Percentiles rank a stretch among this genome's conserved stretches.
These are phyloP conservation scores for Marmota flaviventris DNA, from an alignment of 2,113 vertebrate species.

Conservation along the genomic window DNA sequence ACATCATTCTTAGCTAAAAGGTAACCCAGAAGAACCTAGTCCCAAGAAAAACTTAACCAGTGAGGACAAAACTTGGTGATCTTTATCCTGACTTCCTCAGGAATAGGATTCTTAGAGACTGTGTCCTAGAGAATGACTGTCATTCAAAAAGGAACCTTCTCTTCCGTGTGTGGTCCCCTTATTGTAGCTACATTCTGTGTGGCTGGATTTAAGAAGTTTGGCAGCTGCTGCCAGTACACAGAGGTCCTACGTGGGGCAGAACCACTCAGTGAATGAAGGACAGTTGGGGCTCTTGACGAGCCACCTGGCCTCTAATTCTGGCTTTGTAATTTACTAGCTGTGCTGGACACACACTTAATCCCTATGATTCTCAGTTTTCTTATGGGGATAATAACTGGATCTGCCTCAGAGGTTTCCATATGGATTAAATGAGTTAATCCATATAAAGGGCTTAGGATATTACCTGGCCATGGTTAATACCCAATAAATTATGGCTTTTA, in stretches of 20 bases:
- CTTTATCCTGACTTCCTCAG: neutral
- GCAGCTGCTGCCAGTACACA: accelerated
- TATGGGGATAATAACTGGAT: neutral
- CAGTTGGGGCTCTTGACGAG: neutral
- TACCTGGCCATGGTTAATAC: neutral
- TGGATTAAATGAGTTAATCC: neutral
- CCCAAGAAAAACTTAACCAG: neutral
- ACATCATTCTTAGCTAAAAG: neutral
- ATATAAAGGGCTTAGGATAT: neutral
- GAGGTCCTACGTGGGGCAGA: neutral
- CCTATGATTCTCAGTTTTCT: neutral
- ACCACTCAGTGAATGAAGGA: neutral
- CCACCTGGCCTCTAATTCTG: neutral
- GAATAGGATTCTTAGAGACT: neutral
- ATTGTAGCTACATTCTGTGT: neutral
- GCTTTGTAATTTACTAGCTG: neutral
- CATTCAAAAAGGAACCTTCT: neutral
- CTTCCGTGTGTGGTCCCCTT: accelerated
- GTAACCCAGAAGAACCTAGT: neutral
- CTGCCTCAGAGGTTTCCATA: neutral
- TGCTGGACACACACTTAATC: neutral
- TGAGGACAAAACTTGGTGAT: neutral
- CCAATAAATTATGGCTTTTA: neutral
- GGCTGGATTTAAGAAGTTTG: neutral
- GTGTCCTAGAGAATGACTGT: neutral